Conservation (phyloP, 2,113 vertebrate genomes). For the Nothobranchius kuhntae region DNA sequence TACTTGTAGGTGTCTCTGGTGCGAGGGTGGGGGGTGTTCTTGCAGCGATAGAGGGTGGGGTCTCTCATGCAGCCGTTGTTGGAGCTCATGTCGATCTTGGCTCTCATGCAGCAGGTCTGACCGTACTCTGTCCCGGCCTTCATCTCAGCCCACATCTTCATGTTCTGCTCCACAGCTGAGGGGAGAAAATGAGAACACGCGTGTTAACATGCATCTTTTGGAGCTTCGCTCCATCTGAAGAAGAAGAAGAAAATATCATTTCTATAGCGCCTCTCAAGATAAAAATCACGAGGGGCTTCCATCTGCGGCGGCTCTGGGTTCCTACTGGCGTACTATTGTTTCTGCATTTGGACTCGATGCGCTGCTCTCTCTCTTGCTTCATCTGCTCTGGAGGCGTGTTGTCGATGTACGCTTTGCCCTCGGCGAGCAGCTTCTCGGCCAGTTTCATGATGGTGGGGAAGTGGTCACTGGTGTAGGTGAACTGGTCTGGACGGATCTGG, state of each 20-base stretch:
- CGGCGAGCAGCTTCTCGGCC: constrained; percentile 88
- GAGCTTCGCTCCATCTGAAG: background rate
- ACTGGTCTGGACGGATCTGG: constrained; percentile 95
- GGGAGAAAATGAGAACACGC: background rate
- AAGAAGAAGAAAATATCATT: too few species aligned
- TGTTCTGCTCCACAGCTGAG: constrained; percentile 91
- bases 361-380: constrained; percentile 95
- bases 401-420: constrained; percentile 94
- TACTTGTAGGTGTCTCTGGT: constrained; percentile 90
- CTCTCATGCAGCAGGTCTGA: constrained; percentile 94
- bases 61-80: constrained; percentile 98
- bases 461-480: constrained; percentile 97
- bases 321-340: constrained; percentile 81
- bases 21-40: constrained; percentile 92
- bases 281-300: background rate
- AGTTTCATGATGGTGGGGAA: constrained; percentile 88
- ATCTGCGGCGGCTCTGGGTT: background rate
- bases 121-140: constrained; percentile 88
- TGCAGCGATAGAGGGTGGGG: constrained; percentile 96
- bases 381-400: constrained; percentile 93
- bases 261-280: too few species aligned
- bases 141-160: constrained; percentile 97
- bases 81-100: constrained; percentile 98
- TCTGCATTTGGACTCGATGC: constrained; percentile 87
- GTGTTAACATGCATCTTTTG: accelerated